A percentile compares a stretch with the other conserved stretches of the same genome.
phyloP scores from a whole-genome alignment of 2,113 vertebrate species.

The Cettia cetti region DNA sequence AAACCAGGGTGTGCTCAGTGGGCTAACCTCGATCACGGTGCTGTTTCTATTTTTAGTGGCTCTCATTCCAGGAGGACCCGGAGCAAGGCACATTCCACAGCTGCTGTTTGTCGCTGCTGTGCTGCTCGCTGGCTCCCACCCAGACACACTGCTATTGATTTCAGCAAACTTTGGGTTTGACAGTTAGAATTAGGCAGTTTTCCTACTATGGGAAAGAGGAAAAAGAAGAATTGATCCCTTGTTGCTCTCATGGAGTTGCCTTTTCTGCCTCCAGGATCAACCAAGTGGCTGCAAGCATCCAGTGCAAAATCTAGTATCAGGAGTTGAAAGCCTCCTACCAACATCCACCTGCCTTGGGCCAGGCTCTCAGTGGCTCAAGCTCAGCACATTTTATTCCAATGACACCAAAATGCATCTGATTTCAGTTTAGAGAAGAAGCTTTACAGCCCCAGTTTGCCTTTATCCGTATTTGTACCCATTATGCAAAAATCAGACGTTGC shows the following conservation, averaged over 20 bases:
- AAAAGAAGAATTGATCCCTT: background rate
- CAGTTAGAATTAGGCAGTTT: slow-evolving; percentile 1
- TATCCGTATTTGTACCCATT: background rate
- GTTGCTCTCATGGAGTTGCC: background rate
- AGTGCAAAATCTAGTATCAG: background rate
- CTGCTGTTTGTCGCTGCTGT: background rate
- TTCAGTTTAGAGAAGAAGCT: background rate
- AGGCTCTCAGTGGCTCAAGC: background rate
- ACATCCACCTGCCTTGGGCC: background rate
- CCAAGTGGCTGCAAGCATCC: background rate
- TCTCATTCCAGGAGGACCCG: slow-evolving; percentile 12
- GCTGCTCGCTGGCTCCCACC: background rate
- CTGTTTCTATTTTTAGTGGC: slow-evolving; percentile 1
- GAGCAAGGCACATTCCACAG: background rate
- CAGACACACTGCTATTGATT: background rate
- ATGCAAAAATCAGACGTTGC: no score
- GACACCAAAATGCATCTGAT: background rate
- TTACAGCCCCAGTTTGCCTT: background rate
- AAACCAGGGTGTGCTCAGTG: background rate
- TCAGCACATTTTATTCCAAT: background rate
- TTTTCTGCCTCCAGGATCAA: background rate
- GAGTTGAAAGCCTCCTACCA: background rate
- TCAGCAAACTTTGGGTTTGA: background rate
- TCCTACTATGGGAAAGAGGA: background rate
- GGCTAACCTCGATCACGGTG: background rate